Percentiles rank a stretch among this genome's conserved stretches.
Evolutionary conservation across 2,113 vertebrate species (phyloP).

Genomic region (Entomyzon cyanotis): DNA sequence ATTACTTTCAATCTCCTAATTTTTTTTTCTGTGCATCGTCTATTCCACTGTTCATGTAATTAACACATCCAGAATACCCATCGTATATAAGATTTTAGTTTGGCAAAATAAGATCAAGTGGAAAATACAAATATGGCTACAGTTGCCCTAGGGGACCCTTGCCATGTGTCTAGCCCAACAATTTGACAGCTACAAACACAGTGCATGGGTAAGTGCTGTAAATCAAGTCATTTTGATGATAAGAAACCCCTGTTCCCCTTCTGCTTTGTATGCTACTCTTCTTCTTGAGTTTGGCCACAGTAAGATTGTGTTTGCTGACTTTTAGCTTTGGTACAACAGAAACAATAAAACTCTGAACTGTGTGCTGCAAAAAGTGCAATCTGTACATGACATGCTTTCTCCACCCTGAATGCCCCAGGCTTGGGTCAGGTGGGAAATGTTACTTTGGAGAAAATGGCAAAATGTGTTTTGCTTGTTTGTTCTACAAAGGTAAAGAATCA

Average conservation of each 20-base stretch:
- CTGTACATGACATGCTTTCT: neutral
- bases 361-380: neutral
- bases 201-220: neutral
- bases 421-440: neutral
- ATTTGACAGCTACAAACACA: neutral
- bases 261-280: neutral
- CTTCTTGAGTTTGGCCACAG: neutral
- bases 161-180: neutral
- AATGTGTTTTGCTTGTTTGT: neutral
- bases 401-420: neutral
- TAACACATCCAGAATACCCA: neutral
- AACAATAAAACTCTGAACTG: neutral
- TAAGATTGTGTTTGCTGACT: neutral
- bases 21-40: neutral
- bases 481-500: slow-evolving; percentile 22
- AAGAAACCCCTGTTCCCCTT: neutral
- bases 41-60: neutral
- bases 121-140: neutral
- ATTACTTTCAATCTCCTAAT: neutral
- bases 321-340: neutral
- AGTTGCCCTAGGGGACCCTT: neutral
- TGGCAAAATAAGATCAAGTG: neutral
- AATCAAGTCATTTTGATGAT: neutral
- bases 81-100: neutral
- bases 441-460: slow-evolving; percentile 12